Evolutionary conservation across 2,113 vertebrate species (phyloP).

Genomic region (Odontesthes bonariensis): DNA sequence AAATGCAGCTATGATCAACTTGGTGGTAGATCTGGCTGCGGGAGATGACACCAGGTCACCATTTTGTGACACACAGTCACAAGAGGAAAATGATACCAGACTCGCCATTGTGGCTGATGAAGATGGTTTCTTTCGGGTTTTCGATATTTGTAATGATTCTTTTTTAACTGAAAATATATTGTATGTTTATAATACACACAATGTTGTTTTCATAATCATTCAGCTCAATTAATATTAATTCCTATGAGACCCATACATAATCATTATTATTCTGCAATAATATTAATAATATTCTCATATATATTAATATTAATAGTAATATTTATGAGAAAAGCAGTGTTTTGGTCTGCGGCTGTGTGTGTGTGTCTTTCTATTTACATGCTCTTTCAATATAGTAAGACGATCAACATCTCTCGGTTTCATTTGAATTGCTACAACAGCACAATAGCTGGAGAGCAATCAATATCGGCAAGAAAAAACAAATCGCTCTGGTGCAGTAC

Average conservation of each 20-base stretch:
- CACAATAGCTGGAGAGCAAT: constrained; percentile 23
- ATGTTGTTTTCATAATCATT: background rate
- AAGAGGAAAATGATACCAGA: too few relatives aligned
- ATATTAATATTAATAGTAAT: background rate
- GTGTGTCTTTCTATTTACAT: constrained; percentile 21
- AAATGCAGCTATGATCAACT: background rate
- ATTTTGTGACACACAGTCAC: too few relatives aligned
- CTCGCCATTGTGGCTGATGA: too few relatives aligned
- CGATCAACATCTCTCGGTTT: constrained; percentile 21
- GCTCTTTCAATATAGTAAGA: constrained; percentile 28
- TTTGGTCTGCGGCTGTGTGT: constrained; percentile 13
- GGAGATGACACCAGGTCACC: too few relatives aligned
- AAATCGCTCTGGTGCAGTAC: constrained; percentile 10
- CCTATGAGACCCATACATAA: background rate
- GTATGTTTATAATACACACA: too few relatives aligned
- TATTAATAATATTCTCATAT: too few relatives aligned
- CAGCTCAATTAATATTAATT: background rate
- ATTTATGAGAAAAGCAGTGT: background rate
- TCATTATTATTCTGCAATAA: background rate
- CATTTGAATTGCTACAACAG: background rate
- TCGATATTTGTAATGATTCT: too few relatives aligned
- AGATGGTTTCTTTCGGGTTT: too few relatives aligned
- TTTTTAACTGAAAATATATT: too few relatives aligned
- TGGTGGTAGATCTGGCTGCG: too few relatives aligned
- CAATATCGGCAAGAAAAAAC: constrained; percentile 33